phyloP scores from a whole-genome alignment of 2,113 vertebrate species.

The Sturnira hondurensis region DNA sequence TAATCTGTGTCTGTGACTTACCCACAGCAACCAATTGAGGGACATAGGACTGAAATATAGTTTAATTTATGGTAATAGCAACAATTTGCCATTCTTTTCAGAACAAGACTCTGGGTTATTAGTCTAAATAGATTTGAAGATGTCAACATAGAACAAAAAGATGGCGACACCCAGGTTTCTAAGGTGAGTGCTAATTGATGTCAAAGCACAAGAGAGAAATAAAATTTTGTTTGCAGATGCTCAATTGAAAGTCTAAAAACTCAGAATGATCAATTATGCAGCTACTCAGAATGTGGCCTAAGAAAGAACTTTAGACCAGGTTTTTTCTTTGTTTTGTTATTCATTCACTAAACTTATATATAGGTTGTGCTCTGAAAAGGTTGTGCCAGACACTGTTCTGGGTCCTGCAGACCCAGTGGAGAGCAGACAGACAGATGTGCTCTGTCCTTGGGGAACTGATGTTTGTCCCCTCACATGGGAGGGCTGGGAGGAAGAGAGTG shows the following conservation, averaged over 20 bases:
- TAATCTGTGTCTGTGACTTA: constrained; percentile 62
- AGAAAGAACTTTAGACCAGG: background rate
- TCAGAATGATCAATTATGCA: background rate
- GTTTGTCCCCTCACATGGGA: background rate
- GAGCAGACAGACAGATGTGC: background rate
- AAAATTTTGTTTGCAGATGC: background rate
- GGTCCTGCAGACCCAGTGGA: background rate
- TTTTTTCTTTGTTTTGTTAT: background rate
- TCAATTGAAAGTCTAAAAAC: background rate
- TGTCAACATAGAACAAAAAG: background rate
- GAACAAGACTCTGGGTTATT: constrained; percentile 35
- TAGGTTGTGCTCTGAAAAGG: background rate
- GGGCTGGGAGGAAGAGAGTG: background rate
- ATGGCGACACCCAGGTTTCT: background rate
- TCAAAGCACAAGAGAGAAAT: background rate
- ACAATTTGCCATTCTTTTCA: constrained; percentile 40
- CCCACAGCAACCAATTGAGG: background rate
- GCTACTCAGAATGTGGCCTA: background rate
- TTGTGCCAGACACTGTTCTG: background rate
- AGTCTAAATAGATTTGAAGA: constrained; percentile 19
- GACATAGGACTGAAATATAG: background rate
- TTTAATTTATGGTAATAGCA: constrained; percentile 45
- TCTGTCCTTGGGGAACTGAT: background rate
- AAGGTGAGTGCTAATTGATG: background rate
- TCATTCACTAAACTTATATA: background rate